A percentile compares a stretch with the other conserved stretches of the same genome.
Evolutionary conservation across 2,797 vertebrate genomes (phyloP).

Genomic region (Merluccius polli): DNA sequence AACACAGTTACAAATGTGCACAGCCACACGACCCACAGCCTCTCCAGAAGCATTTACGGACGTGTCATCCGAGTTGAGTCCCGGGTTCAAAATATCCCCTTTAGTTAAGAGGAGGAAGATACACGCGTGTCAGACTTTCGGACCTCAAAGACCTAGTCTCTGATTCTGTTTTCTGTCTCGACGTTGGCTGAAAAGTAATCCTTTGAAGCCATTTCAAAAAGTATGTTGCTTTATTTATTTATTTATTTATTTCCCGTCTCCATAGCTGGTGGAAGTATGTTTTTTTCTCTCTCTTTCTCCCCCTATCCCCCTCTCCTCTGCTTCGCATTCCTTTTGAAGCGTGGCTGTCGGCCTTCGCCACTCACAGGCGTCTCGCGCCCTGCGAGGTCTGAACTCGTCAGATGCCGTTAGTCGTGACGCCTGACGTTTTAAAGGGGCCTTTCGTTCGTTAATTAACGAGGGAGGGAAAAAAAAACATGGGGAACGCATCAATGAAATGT

Average conservation of each 20-base stretch:
- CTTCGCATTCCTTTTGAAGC: constrained; percentile 50
- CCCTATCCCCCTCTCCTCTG: no score
- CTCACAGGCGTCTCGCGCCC: constrained; percentile 44
- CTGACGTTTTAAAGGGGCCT: constrained; percentile 64
- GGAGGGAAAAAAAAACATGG: constrained; percentile 7
- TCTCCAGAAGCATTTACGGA: constrained; percentile 46
- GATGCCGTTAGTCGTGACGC: constrained; percentile 61
- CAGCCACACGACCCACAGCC: constrained; percentile 11
- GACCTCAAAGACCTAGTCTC: constrained; percentile 41
- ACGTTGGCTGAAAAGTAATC: constrained; percentile 48
- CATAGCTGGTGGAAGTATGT: no score
- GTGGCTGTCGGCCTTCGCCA: constrained; percentile 46
- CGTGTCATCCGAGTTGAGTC: constrained; percentile 35
- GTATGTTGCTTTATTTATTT: constrained; percentile 18
- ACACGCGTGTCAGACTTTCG: constrained; percentile 21
- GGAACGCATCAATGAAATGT: constrained; percentile 43
- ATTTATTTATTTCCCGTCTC: constrained; percentile 13
- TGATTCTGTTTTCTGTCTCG: constrained; percentile 47
- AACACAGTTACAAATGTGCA: neutral
- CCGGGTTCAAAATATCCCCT: constrained; percentile 27
- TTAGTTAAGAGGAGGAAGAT: constrained; percentile 36
- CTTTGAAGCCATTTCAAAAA: constrained; percentile 64
- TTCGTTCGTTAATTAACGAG: constrained; percentile 64
- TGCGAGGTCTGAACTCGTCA: constrained; percentile 51
- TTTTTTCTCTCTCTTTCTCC: no score